Evolutionary conservation across 2,113 vertebrate genomes (phyloP).

Genomic region (Phalacrocorax aristotelis): DNA sequence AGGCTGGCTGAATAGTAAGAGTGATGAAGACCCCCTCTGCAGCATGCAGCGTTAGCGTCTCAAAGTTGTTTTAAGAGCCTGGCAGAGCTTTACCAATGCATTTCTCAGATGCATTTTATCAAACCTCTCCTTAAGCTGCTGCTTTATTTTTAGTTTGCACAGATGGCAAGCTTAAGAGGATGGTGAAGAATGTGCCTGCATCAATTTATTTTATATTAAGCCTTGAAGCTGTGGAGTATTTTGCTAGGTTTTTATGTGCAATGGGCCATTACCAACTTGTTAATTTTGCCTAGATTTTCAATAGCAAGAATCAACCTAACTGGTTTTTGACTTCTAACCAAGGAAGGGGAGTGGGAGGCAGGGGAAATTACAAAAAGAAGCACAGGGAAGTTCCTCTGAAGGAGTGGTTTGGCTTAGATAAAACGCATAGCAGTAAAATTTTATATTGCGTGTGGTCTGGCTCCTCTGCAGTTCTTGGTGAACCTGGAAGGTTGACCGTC

Average conservation of each 20-base stretch:
- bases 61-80: background rate
- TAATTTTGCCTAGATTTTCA: background rate
- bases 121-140: slow-evolving; percentile 2
- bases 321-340: background rate
- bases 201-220: slow-evolving; percentile 12
- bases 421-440: background rate
- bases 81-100: background rate
- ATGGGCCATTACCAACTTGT: background rate
- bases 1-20: background rate
- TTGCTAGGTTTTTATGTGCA: background rate
- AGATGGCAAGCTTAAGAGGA: slow-evolving; percentile 34
- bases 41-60: background rate
- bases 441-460: no score
- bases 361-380: background rate
- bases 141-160: slow-evolving; percentile 44
- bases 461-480: background rate
- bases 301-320: background rate
- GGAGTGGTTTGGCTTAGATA: background rate
- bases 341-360: background rate
- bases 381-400: background rate
- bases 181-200: background rate
- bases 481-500: accelerated
- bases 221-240: background rate
- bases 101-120: background rate
- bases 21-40: background rate